Conservation (phyloP, 2,888 invertebrate species). For the Chirona hameri region DNA sequence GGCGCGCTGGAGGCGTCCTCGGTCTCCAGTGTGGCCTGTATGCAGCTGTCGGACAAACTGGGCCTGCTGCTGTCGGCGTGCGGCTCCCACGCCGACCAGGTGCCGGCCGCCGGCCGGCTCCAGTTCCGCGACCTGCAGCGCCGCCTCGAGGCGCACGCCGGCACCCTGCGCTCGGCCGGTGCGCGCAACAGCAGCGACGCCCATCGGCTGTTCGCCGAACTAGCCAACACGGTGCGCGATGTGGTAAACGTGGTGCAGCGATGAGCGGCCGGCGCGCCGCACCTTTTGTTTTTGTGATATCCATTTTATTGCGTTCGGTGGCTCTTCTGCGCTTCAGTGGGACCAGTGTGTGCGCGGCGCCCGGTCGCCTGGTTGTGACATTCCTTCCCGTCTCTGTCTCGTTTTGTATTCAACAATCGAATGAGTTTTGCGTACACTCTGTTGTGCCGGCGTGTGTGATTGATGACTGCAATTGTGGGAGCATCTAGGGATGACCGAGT, state of each 20-base stretch:
- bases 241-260: conserved; percentile 72
- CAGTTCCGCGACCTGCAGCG: conserved; percentile 73
- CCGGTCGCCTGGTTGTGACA: background rate
- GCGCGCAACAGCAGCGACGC: conserved; percentile 65
- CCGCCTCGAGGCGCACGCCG: conserved; percentile 65
- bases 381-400: conserved; percentile 7
- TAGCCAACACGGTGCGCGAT: conserved; percentile 67
- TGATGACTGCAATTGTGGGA: background rate
- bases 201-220: conserved; percentile 64
- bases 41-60: conserved; percentile 72
- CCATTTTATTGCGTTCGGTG: conserved; percentile 23
- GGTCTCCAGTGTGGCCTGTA: conserved; percentile 59
- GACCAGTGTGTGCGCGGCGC: background rate
- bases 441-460: background rate
- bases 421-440: background rate
- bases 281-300: conserved; percentile 10
- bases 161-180: conserved; percentile 64
- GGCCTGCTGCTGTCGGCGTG: conserved; percentile 78
- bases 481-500: background rate
- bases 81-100: conserved; percentile 74
- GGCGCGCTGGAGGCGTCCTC: conserved; percentile 40
- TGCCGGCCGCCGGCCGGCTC: conserved; percentile 82
- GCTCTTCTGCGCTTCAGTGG: background rate
- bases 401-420: conserved; percentile 2
- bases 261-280: conserved; percentile 43